A percentile compares a stretch with the other conserved stretches of the same genome.
These are phyloP conservation scores for Hylyphantes graminicola DNA, from an alignment of 1,140 invertebrate genomes.

Conservation along the genomic window DNA sequence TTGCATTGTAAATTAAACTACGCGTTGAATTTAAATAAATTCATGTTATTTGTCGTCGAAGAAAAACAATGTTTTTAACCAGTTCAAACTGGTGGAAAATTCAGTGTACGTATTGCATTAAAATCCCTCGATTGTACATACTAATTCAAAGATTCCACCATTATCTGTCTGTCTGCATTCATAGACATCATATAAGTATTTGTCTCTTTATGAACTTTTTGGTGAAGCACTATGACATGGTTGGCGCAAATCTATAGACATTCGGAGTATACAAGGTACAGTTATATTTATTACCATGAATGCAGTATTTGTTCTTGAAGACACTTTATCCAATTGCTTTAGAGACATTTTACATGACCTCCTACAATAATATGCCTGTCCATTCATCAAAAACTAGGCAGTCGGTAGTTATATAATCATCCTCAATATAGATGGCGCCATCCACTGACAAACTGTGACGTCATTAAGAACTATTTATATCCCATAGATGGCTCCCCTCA, in stretches of 20 bases:
- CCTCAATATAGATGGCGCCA: too few species aligned
- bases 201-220: slow-evolving; percentile 37
- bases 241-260: slow-evolving; percentile 13
- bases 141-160: slow-evolving; percentile 1
- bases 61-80: slow-evolving; percentile 1
- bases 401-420: too few species aligned
- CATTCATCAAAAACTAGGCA: too few species aligned
- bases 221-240: slow-evolving; percentile 38
- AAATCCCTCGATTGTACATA: slow-evolving; percentile 35
- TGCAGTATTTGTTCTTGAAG: slow-evolving; percentile 5
- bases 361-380: too few species aligned
- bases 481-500: too few species aligned
- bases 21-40: slow-evolving; percentile 1
- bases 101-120: slow-evolving; percentile 39
- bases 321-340: slow-evolving; percentile 24
- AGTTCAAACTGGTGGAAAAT: slow-evolving; percentile 27
- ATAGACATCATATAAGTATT: slow-evolving; percentile 26
- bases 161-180: slow-evolving; percentile 29
- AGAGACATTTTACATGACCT: background rate
- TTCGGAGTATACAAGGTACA: slow-evolving; percentile 57
- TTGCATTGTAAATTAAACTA: slow-evolving; percentile 37
- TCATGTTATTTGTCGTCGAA: slow-evolving; percentile 26
- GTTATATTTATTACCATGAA: slow-evolving; percentile 25
- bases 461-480: too few species aligned
- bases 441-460: too few species aligned